Evolutionary conservation across 2,888 invertebrate species (phyloP).

Genomic region (Ennomos quercinarius): DNA sequence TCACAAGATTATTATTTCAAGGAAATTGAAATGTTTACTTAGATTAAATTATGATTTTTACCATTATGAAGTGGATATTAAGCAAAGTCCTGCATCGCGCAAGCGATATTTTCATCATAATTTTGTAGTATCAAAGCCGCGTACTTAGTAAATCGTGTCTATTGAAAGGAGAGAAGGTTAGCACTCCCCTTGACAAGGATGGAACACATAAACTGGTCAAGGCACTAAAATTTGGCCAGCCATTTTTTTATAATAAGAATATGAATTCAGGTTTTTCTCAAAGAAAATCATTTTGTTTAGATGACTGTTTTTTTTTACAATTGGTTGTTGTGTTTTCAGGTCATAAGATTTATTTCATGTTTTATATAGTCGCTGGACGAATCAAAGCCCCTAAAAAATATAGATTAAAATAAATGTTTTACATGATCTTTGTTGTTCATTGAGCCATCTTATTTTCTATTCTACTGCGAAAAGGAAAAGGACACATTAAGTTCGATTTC

Average conservation of each 20-base stretch:
- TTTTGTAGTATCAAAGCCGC: conserved; percentile 34
- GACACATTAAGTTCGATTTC: no score
- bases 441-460: no score
- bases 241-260: conserved; percentile 51
- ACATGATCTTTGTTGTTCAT: no score
- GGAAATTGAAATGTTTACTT: neutral
- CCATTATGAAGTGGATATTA: conserved; percentile 1
- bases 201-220: conserved; percentile 81
- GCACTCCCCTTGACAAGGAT: conserved; percentile 99
- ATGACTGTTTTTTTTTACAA: no score
- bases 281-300: neutral
- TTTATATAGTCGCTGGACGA: no score
- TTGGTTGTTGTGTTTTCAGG: no score
- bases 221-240: conserved; percentile 61
- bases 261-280: neutral
- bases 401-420: no score
- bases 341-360: no score
- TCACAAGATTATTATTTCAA: neutral
- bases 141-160: conserved; percentile 87
- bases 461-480: no score
- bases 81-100: conserved; percentile 45
- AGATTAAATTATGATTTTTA: conserved; percentile 22
- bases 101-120: conserved; percentile 35
- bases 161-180: conserved; percentile 99
- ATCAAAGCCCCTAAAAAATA: no score